phyloP scores from a whole-genome alignment of 1,140 invertebrate species.

The Aphaenogaster rudis region DNA sequence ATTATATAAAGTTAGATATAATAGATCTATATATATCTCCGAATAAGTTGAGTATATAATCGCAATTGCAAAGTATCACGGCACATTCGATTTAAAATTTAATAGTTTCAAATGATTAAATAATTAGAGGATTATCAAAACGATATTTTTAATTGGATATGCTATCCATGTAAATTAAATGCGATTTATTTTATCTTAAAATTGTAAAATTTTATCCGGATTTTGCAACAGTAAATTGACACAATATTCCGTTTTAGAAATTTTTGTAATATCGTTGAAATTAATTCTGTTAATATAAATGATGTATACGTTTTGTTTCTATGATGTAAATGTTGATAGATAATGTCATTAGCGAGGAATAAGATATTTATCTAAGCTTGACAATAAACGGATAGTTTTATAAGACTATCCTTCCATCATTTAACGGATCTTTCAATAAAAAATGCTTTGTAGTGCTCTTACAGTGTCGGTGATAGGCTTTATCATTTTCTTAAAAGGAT shows the following conservation, averaged over 20 bases:
- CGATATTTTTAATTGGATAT: constrained; percentile 10
- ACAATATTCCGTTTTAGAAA: neutral
- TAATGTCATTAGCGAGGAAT: constrained; percentile 15
- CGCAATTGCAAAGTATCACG: neutral
- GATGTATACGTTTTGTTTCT: constrained; percentile 5
- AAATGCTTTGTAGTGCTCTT: constrained; percentile 28
- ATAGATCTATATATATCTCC: constrained; percentile 17
- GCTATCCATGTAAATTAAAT: neutral
- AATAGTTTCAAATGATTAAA: constrained; percentile 15
- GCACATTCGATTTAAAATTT: constrained; percentile 9
- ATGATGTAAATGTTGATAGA: neutral
- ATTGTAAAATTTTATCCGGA: neutral
- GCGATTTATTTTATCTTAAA: neutral
- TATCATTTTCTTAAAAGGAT: constrained; percentile 17
- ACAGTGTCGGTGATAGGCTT: constrained; percentile 23
- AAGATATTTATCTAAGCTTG: constrained; percentile 58
- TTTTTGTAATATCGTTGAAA: constrained; percentile 15
- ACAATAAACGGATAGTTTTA: constrained; percentile 42
- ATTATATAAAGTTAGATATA: constrained; percentile 35
- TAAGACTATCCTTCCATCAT: constrained; percentile 22
- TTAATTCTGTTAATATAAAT: neutral
- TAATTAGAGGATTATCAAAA: neutral
- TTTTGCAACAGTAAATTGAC: neutral
- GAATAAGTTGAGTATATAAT: constrained; percentile 14
- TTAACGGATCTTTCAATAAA: constrained; percentile 41